Percentiles rank a stretch among this genome's conserved stretches.
Conservation (phyloP, 2,113 vertebrate genomes). For the Bettongia penicillata region DNA sequence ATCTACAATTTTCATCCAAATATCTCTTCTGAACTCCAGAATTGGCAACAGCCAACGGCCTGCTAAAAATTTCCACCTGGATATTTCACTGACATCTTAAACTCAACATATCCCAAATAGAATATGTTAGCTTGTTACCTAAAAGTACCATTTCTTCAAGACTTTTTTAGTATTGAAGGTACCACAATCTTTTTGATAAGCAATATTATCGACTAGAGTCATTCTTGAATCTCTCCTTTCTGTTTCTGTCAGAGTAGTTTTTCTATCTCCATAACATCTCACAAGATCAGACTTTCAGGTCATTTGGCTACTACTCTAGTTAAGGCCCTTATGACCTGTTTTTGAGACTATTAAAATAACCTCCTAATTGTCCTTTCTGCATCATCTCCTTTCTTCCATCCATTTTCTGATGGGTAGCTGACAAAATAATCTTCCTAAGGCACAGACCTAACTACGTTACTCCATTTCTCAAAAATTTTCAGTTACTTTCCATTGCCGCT, state of each 20-base stretch:
- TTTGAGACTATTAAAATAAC: neutral
- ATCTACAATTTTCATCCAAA: too few species aligned
- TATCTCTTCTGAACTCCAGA: too few species aligned
- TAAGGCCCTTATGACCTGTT: too few species aligned
- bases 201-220: neutral
- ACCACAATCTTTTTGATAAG: neutral
- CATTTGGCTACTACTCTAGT: too few species aligned
- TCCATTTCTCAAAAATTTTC: neutral
- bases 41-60: too few species aligned
- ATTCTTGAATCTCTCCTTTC: neutral
- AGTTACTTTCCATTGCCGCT: neutral
- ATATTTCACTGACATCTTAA: too few species aligned
- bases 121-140: neutral
- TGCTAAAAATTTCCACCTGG: too few species aligned
- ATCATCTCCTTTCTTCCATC: neutral
- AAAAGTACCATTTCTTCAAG: neutral
- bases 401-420: neutral
- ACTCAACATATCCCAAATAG: too few species aligned
- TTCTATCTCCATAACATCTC: neutral
- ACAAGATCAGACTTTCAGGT: too few species aligned
- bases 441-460: neutral
- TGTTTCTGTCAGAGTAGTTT: neutral
- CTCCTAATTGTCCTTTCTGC: neutral
- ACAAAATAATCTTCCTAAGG: neutral
- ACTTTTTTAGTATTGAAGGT: neutral